A percentile compares a stretch with the other conserved stretches of the same genome.
These are phyloP conservation scores for Odontesthes bonariensis DNA, from an alignment of 2,113 vertebrate species.

Conservation along the genomic window DNA sequence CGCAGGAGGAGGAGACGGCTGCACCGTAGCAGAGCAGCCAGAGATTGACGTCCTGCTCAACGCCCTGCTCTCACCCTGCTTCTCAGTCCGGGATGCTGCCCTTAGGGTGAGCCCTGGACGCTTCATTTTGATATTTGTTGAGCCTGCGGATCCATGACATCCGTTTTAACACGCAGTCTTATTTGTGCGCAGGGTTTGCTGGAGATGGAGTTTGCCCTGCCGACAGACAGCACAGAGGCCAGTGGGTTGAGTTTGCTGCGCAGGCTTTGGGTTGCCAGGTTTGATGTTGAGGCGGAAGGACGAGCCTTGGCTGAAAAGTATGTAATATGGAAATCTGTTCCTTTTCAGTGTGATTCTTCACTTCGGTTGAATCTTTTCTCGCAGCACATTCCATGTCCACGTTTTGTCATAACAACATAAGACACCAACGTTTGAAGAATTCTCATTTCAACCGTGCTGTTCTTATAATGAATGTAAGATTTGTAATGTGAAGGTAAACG, in stretches of 20 bases:
- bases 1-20: constrained; percentile 89
- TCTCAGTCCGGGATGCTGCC: constrained; percentile 92
- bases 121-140: too few relatives aligned
- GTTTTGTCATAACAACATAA: too few relatives aligned
- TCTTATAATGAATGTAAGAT: neutral
- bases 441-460: too few relatives aligned
- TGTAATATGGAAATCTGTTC: constrained; percentile 10
- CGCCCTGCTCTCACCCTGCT: constrained; percentile 91
- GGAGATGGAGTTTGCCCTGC: constrained; percentile 94
- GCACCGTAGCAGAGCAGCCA: constrained; percentile 92
- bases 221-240: constrained; percentile 89
- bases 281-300: constrained; percentile 93
- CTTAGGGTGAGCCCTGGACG: constrained; percentile 86
- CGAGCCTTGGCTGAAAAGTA: constrained; percentile 89
- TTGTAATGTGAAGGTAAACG: neutral
- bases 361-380: neutral
- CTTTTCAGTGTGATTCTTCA: neutral
- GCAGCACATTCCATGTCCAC: too few relatives aligned
- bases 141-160: too few relatives aligned
- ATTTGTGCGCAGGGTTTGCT: constrained; percentile 87
- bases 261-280: constrained; percentile 94
- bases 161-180: neutral
- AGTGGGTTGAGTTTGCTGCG: constrained; percentile 90
- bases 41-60: constrained; percentile 93
- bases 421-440: too few relatives aligned